Evolutionary conservation across 1,140 invertebrate species (phyloP).

Genomic region (Drosophila albomicans): DNA sequence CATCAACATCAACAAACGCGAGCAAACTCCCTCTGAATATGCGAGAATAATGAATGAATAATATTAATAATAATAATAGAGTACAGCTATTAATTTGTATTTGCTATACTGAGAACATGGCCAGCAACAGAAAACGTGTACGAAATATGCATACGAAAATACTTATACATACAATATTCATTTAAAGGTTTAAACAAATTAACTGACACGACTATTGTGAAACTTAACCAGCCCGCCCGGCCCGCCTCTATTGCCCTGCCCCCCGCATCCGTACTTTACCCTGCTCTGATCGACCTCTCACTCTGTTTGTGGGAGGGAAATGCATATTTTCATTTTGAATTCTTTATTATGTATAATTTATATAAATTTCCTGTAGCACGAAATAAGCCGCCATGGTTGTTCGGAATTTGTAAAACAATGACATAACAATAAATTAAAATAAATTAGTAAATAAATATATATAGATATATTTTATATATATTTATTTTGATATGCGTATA

Average conservation of each 20-base stretch:
- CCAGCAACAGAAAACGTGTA: slow-evolving; percentile 41
- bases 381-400: slow-evolving; percentile 41
- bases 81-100: slow-evolving; percentile 60
- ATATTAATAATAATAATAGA: slow-evolving; percentile 48
- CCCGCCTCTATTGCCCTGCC: slow-evolving; percentile 10
- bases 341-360: slow-evolving; percentile 42
- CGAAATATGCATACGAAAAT: slow-evolving; percentile 61
- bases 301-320: not conserved
- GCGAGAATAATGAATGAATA: slow-evolving; percentile 60
- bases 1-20: slow-evolving; percentile 42
- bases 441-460: slow-evolving; percentile 39
- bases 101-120: slow-evolving; percentile 63
- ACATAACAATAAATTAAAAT: slow-evolving; percentile 38
- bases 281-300: slow-evolving; percentile 5
- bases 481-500: slow-evolving; percentile 21
- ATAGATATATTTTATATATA: slow-evolving; percentile 20
- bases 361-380: slow-evolving; percentile 37
- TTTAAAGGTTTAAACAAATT: slow-evolving; percentile 36
- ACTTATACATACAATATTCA: slow-evolving; percentile 56
- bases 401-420: slow-evolving; percentile 46
- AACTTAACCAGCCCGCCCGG: slow-evolving; percentile 22
- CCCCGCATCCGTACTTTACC: not conserved
- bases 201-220: slow-evolving; percentile 36
- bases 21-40: slow-evolving; percentile 49
- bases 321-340: not conserved